Evolutionary conservation across 2,113 vertebrate species (phyloP).

Genomic region (Oryzias celebensis): DNA sequence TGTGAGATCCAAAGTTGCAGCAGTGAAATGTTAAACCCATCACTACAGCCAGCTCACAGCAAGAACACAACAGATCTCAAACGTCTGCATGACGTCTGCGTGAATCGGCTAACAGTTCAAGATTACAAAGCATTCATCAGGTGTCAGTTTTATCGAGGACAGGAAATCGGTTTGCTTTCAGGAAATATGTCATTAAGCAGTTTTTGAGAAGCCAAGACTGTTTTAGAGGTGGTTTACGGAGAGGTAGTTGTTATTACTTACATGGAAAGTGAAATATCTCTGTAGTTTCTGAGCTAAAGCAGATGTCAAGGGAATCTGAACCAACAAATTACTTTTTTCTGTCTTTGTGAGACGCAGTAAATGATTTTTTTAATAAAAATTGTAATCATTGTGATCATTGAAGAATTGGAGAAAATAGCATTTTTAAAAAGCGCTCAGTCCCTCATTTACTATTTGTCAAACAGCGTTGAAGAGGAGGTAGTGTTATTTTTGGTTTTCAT

Average conservation of each 20-base stretch:
- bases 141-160: conserved; percentile 59
- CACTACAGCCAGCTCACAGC: conserved; percentile 53
- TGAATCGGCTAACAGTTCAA: conserved; percentile 57
- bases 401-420: conserved; percentile 52
- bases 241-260: conserved; percentile 79
- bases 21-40: conserved; percentile 57
- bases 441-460: conserved; percentile 72
- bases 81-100: conserved; percentile 29
- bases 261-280: conserved; percentile 60
- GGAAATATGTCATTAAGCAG: conserved; percentile 12
- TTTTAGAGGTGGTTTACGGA: conserved; percentile 68
- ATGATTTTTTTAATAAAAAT: conserved; percentile 57
- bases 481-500: conserved; percentile 81
- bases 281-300: conserved; percentile 66
- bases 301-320: conserved; percentile 63
- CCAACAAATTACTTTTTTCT: conserved; percentile 37
- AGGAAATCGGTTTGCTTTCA: conserved; percentile 42
- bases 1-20: conserved; percentile 18
- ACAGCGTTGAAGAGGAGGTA: conserved; percentile 81
- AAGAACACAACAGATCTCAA: conserved; percentile 27
- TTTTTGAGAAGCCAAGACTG: conserved; percentile 60
- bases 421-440: conserved; percentile 56
- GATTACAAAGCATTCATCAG: conserved; percentile 65
- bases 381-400: conserved; percentile 68
- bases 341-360: conserved; percentile 48